Base-by-base conservation (phyloP, 2,888 invertebrate genomes). In the Chironomus riparius region DNA sequence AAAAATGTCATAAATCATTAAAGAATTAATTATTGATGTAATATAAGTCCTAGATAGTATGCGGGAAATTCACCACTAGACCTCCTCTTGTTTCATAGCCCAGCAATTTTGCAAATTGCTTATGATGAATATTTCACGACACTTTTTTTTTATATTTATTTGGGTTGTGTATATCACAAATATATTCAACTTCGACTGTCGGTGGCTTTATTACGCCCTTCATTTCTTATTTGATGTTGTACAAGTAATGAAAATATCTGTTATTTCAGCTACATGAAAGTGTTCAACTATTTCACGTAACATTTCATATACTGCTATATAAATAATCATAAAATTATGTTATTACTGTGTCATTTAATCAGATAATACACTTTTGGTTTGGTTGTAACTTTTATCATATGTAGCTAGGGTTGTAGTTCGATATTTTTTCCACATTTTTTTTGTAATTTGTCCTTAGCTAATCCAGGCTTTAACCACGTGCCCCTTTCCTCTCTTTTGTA, bases 81-180 rank as follows among this genome's bases (percentile, higher is more conserved):
- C 13, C 24, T 65, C 24, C 10, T 38, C 21, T 65, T 22, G 22
- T 65, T 56, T 21, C 65, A 65, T 65, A 38, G 73, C 7, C 62
- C 21, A 68, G 74, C 62, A 74, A 74, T 74, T 74, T 74, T 21
- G 68, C 74, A 74, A 74, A 74, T 74, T 74, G 74, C 48, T 74
- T 28, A 21, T 47, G 21, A 68, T 74, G 74, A 74, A 74, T 74
- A 68, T 74, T 74, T 74, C 74, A 74, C 74, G 62, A 48, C 13
- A 65, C 65, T 65, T 65, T 65, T 21, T 65, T 24, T 21, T 4
- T 24, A 24, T 65, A 65, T 21, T 4, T 24, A 24, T 21, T 21
- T 22, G 65, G 4, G 2, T 15, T 10, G 10, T 38, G 1, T 56
- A 56, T 18, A 18, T 65, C 65, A 65, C 21, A 65, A 65, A 65